These are phyloP conservation scores for Thera obeliscata DNA, from an alignment of 2,888 invertebrate species.

Conservation along the genomic window DNA sequence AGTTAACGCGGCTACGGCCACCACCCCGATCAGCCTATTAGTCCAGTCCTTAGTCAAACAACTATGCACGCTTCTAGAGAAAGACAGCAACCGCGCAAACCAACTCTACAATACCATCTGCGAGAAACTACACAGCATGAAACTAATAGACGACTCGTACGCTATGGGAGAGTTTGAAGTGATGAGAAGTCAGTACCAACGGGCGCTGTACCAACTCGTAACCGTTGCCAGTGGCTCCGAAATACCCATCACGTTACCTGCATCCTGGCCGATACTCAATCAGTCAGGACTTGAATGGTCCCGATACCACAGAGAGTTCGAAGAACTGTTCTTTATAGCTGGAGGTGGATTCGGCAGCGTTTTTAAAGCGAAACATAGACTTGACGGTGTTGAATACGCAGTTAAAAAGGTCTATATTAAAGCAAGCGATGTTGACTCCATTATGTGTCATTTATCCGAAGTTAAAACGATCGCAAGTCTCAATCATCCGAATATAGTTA, in stretches of 20 bases:
- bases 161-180: constrained; percentile 88
- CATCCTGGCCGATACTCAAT: constrained; percentile 79
- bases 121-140: constrained; percentile 87
- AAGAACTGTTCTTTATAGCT: constrained; percentile 88
- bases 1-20: constrained; percentile 64
- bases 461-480: constrained; percentile 92
- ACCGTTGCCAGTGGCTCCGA: constrained; percentile 84
- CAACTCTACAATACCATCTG: constrained; percentile 88
- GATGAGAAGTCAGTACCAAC: constrained; percentile 87
- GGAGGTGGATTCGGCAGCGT: constrained; percentile 91
- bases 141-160: constrained; percentile 88
- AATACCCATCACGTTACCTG: constrained; percentile 76
- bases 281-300: constrained; percentile 85
- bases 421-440: constrained; percentile 85
- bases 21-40: constrained; percentile 87
- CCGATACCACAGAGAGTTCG: constrained; percentile 88
- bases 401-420: constrained; percentile 90
- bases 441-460: constrained; percentile 88
- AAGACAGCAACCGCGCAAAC: constrained; percentile 83
- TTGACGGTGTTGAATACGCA: constrained; percentile 91
- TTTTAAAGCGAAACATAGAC: constrained; percentile 88
- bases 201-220: constrained; percentile 87
- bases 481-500: constrained; percentile 91
- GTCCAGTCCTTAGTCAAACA: constrained; percentile 89
- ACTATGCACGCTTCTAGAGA: constrained; percentile 86